phyloP scores from a whole-genome alignment of 2,113 vertebrate genomes.

The Lepus timidus region DNA sequence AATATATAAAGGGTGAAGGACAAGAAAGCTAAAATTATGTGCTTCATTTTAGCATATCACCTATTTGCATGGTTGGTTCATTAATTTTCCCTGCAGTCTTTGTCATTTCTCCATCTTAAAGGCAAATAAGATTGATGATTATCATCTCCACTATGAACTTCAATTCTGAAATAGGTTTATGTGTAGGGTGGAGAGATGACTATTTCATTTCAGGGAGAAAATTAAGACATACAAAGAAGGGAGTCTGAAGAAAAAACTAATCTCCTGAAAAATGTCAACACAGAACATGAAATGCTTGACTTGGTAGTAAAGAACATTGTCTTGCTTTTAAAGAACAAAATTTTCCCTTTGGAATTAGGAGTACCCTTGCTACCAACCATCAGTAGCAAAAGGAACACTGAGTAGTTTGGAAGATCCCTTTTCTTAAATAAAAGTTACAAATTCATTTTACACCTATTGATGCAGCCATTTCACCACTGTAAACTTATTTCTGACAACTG shows the following conservation, averaged over 20 bases:
- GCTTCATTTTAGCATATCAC: background rate
- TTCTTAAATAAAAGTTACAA: conserved; percentile 78
- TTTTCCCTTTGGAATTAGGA: conserved; percentile 58
- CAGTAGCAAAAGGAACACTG: conserved; percentile 74
- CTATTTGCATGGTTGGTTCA: background rate
- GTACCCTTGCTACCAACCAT: conserved; percentile 59
- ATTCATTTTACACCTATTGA: conserved; percentile 76
- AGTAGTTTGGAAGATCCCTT: conserved; percentile 58
- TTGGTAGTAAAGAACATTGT: conserved; percentile 24
- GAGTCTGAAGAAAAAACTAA: background rate
- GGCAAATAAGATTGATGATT: background rate
- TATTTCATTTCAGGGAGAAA: conserved; percentile 47
- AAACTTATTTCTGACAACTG: conserved; percentile 81
- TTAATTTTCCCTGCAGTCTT: conserved; percentile 32
- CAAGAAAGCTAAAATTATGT: background rate
- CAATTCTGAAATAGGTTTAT: conserved; percentile 56
- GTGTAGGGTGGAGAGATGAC: background rate
- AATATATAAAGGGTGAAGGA: background rate
- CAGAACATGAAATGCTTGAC: conserved; percentile 31
- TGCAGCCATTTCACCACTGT: conserved; percentile 51
- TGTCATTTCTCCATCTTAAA: conserved; percentile 48
- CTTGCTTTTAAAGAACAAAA: conserved; percentile 11
- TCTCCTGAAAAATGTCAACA: conserved; percentile 65
- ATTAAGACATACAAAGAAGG: background rate
- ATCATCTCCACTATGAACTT: conserved; percentile 7